A percentile compares a stretch with the other conserved stretches of the same genome.
Conservation (phyloP, 2,113 vertebrate species). For the Crotalus helleri region DNA sequence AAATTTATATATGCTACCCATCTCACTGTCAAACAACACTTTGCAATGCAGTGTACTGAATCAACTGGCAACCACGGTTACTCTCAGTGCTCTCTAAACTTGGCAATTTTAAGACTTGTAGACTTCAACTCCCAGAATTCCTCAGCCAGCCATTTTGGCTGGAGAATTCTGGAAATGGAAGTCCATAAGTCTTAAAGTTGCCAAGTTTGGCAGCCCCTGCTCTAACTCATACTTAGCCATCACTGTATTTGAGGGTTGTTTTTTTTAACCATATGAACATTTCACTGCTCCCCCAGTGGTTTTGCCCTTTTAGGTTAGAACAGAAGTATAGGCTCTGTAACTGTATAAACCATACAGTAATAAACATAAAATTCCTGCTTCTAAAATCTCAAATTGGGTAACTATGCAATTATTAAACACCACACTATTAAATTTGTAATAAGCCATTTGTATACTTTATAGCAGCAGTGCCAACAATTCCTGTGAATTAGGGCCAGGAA, state of each 20-base stretch:
- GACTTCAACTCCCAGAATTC: no score
- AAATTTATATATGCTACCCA: neutral
- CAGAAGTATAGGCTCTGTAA: neutral
- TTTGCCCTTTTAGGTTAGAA: neutral
- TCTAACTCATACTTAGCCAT: neutral
- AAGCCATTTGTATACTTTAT: neutral
- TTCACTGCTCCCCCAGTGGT: neutral
- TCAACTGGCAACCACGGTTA: neutral
- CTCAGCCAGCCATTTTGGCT: no score
- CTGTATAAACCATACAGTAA: neutral
- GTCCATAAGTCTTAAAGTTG: no score
- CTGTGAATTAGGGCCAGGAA: slow-evolving; percentile 24
- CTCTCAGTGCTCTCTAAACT: no score
- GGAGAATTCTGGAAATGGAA: no score
- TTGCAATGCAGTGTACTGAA: neutral
- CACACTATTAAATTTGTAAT: neutral
- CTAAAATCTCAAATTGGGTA: neutral
- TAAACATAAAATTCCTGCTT: neutral
- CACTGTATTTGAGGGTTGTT: neutral
- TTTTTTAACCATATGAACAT: neutral
- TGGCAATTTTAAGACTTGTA: no score
- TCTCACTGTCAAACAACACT: neutral
- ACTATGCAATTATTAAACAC: neutral
- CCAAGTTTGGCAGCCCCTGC: neutral
- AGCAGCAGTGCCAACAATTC: neutral